These are phyloP conservation scores for Oncorhynchus gorbuscha DNA, from an alignment of 2,113 vertebrate genomes.

Conservation along the genomic window DNA sequence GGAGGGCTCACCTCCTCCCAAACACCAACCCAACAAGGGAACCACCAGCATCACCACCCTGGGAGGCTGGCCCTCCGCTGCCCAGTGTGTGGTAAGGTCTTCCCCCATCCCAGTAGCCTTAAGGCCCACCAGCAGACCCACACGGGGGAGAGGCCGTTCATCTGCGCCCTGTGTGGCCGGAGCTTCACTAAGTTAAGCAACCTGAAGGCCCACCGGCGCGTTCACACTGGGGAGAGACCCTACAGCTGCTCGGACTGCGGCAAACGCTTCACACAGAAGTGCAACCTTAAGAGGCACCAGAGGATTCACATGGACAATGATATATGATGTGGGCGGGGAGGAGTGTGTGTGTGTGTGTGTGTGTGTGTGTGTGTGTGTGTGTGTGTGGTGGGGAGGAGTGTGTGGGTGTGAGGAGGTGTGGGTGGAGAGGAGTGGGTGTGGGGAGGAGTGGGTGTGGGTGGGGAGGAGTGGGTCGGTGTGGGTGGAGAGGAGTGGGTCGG, in stretches of 20 bases:
- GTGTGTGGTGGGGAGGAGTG: too few relatives aligned
- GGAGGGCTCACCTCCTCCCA: conserved; percentile 47
- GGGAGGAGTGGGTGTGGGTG: too few relatives aligned
- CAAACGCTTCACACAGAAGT: conserved; percentile 79
- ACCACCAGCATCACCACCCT: conserved; percentile 20
- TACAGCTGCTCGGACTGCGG: conserved; percentile 77
- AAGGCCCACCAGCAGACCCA: conserved; percentile 71
- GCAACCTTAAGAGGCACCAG: conserved; percentile 77
- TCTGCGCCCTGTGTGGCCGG: conserved; percentile 75
- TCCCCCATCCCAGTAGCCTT: conserved; percentile 74
- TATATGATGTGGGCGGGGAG: background rate
- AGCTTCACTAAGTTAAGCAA: conserved; percentile 79
- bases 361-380: too few relatives aligned
- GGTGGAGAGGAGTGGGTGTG: too few relatives aligned
- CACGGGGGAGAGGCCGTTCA: conserved; percentile 75
- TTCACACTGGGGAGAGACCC: conserved; percentile 75
- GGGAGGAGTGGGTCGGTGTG: too few relatives aligned
- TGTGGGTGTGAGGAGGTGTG: too few relatives aligned
- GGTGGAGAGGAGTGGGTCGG: too few relatives aligned
- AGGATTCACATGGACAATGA: conserved; percentile 68
- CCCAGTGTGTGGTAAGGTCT: conserved; percentile 72
- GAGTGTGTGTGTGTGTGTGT: too few relatives aligned
- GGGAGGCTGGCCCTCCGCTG: conserved; percentile 62
- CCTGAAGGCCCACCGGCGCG: conserved; percentile 75
- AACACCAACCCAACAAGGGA: conserved; percentile 24